Conservation (phyloP, 2,888 invertebrate species). For the Strigamia maritima region DNA sequence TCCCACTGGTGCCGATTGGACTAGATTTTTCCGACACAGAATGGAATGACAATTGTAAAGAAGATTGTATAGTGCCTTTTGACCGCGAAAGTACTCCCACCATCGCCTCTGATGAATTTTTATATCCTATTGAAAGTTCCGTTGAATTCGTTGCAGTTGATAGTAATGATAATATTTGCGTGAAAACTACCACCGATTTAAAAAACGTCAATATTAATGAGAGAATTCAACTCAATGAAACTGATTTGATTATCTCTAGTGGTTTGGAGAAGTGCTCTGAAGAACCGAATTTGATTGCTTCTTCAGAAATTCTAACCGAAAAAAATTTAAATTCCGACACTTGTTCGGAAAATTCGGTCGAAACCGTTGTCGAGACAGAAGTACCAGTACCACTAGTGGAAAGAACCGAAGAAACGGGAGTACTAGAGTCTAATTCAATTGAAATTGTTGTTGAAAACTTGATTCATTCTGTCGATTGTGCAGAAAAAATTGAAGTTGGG, state of each 20-base stretch:
- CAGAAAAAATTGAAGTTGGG: neutral
- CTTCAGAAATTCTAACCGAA: neutral
- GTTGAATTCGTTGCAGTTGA: neutral
- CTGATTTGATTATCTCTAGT: neutral
- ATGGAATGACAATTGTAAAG: neutral
- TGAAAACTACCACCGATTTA: neutral
- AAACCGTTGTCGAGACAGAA: neutral
- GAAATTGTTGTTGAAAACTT: neutral
- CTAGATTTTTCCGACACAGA: neutral
- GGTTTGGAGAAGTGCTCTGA: neutral
- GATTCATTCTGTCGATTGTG: too few relatives aligned
- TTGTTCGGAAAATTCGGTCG: neutral
- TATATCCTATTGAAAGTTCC: neutral
- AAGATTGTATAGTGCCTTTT: constrained; percentile 5
- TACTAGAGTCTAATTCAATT: neutral
- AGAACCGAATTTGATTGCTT: neutral
- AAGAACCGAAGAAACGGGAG: too few relatives aligned
- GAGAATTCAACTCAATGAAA: neutral
- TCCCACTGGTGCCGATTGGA: neutral
- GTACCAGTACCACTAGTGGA: too few relatives aligned
- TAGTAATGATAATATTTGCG: neutral
- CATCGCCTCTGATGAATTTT: neutral
- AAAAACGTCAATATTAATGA: neutral
- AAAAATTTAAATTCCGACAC: constrained; percentile 4
- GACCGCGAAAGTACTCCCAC: constrained; percentile 35